Evolutionary conservation across 2,113 vertebrate genomes (phyloP).

Genomic region (Cynocephalus volans): DNA sequence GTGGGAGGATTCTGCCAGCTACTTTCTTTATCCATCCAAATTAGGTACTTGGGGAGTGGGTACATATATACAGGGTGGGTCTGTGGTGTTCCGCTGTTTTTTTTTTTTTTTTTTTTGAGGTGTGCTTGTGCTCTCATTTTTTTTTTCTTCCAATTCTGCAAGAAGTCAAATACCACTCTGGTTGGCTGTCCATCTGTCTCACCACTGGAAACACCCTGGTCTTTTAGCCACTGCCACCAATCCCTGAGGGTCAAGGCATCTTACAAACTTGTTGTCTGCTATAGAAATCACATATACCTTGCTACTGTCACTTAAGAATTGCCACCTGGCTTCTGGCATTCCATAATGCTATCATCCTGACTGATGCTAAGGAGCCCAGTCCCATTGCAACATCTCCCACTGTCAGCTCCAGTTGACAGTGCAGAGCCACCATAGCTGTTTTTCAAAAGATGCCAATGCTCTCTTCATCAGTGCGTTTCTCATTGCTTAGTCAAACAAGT

Average conservation of each 20-base stretch:
- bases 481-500: background rate
- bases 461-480: conserved; percentile 14
- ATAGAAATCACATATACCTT: background rate
- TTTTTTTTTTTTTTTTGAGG: background rate
- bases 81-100: too few species aligned
- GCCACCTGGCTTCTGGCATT: conserved; percentile 5
- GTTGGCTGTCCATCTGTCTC: background rate
- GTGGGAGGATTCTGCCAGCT: background rate
- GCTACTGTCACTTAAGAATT: conserved; percentile 13
- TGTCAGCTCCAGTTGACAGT: background rate
- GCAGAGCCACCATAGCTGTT: background rate
- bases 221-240: background rate
- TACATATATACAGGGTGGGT: background rate
- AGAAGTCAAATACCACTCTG: background rate
- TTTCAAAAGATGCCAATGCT: background rate
- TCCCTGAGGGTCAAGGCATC: background rate
- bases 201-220: background rate
- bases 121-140: background rate
- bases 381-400: background rate
- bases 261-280: background rate
- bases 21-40: background rate
- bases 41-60: background rate
- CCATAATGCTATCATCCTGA: conserved; percentile 10
- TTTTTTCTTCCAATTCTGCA: background rate
- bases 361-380: background rate